Percentiles rank a stretch among this genome's conserved stretches.
Conservation (phyloP, 2,113 vertebrate genomes). For the Daboia siamensis region DNA sequence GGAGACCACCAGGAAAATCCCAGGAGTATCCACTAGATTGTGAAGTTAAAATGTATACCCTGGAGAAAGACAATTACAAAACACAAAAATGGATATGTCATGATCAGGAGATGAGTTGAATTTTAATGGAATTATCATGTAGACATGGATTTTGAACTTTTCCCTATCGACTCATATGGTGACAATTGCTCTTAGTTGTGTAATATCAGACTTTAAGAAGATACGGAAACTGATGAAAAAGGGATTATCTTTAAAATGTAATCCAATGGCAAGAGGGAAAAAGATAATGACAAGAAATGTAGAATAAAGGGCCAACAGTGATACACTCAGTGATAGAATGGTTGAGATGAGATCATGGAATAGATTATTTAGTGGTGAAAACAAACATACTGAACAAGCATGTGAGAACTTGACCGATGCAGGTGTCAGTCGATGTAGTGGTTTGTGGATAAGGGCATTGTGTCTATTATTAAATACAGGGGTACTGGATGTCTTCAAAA, state of each 20-base stretch:
- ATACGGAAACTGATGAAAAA: neutral
- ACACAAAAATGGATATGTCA: neutral
- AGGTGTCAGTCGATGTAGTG: neutral
- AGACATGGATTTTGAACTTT: neutral
- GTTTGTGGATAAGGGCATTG: conserved; percentile 8
- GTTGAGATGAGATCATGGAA: conserved; percentile 7
- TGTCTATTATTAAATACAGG: neutral
- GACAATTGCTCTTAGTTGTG: neutral
- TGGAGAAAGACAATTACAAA: neutral
- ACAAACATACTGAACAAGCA: neutral
- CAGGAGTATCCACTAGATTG: neutral
- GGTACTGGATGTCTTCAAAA: conserved; percentile 22
- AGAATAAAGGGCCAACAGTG: conserved; percentile 1
- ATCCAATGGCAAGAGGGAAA: conserved; percentile 11
- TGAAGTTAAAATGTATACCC: neutral
- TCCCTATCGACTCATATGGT: neutral
- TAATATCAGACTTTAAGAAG: neutral
- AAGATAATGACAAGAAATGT: neutral
- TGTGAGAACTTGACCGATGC: neutral
- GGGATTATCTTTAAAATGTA: conserved; percentile 28
- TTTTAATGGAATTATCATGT: neutral
- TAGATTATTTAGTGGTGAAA: conserved; percentile 6
- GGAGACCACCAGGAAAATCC: neutral
- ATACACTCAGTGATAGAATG: neutral
- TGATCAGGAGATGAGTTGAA: neutral